Evolutionary conservation across 2,888 invertebrate genomes (phyloP).

Genomic region (Philaethria dido): DNA sequence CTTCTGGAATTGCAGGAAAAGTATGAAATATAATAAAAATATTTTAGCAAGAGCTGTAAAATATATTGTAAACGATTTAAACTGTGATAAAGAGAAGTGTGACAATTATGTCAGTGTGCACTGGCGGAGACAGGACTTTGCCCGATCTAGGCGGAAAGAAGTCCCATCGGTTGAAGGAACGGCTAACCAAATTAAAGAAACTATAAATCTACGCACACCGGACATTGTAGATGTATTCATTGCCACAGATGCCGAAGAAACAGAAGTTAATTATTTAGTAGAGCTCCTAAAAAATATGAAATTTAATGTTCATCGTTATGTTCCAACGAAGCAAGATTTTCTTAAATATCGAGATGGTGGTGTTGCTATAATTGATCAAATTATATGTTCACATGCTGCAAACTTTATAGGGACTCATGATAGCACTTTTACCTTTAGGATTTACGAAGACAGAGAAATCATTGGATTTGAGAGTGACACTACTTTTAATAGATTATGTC

Average conservation of each 20-base stretch:
- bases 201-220: slow-evolving; percentile 79
- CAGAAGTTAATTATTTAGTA: slow-evolving; percentile 80
- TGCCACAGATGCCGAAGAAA: slow-evolving; percentile 91
- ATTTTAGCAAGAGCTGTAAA: slow-evolving; percentile 87
- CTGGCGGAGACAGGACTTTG: slow-evolving; percentile 94
- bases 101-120: slow-evolving; percentile 93
- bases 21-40: slow-evolving; percentile 93
- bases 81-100: slow-evolving; percentile 67
- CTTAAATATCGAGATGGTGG: slow-evolving; percentile 90
- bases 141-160: slow-evolving; percentile 87
- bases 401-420: slow-evolving; percentile 96
- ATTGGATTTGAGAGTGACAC: slow-evolving; percentile 90
- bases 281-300: slow-evolving; percentile 63
- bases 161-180: slow-evolving; percentile 91
- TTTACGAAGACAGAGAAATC: slow-evolving; percentile 98
- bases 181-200: slow-evolving; percentile 87
- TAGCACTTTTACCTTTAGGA: slow-evolving; percentile 98
- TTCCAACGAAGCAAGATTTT: slow-evolving; percentile 76
- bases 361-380: slow-evolving; percentile 96
- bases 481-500: slow-evolving; percentile 95
- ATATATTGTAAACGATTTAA: slow-evolving; percentile 74
- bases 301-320: slow-evolving; percentile 61
- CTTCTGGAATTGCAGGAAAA: slow-evolving; percentile 94
- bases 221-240: slow-evolving; percentile 86
- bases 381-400: slow-evolving; percentile 94